Conservation (phyloP, 2,797 vertebrate species). For the Protosalanx chinensis region DNA sequence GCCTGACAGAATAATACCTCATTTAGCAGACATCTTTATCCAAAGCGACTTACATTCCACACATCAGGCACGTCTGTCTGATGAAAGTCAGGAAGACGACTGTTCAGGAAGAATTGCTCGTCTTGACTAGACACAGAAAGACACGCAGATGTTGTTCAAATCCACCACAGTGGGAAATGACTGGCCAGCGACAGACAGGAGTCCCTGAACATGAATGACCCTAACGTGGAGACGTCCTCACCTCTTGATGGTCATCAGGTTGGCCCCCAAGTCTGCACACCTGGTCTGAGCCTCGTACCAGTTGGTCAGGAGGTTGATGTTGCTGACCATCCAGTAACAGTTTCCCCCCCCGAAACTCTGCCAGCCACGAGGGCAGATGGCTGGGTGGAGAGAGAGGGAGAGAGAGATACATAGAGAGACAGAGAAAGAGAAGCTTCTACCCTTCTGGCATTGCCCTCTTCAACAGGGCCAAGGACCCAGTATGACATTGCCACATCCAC, state of each 20-base stretch:
- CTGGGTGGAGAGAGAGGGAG: conserved; percentile 42
- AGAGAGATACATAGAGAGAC: too few relatives aligned
- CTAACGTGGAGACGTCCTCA: conserved; percentile 32
- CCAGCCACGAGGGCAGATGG: conserved; percentile 76
- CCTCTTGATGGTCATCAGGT: conserved; percentile 73
- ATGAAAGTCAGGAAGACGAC: conserved; percentile 74
- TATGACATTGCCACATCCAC: too few relatives aligned
- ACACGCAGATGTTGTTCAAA: neutral
- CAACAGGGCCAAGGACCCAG: too few relatives aligned
- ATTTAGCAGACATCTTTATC: too few relatives aligned
- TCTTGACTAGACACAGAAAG: conserved; percentile 58
- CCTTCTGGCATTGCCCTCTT: too few relatives aligned
- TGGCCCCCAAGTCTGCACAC: conserved; percentile 56
- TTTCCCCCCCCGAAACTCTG: conserved; percentile 67
- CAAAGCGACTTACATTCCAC: conserved; percentile 52
- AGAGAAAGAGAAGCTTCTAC: too few relatives aligned
- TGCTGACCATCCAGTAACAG: conserved; percentile 78
- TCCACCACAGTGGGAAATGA: too few relatives aligned
- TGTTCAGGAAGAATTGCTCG: conserved; percentile 76
- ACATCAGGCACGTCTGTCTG: conserved; percentile 71
- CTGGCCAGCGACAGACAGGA: too few relatives aligned
- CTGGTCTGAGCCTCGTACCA: conserved; percentile 69
- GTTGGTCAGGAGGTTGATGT: conserved; percentile 68
- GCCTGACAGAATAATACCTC: too few relatives aligned
- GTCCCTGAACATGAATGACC: neutral